A percentile compares a stretch with the other conserved stretches of the same genome.
Conservation (phyloP, 2,113 vertebrate genomes). For the Embiotoca jacksoni region DNA sequence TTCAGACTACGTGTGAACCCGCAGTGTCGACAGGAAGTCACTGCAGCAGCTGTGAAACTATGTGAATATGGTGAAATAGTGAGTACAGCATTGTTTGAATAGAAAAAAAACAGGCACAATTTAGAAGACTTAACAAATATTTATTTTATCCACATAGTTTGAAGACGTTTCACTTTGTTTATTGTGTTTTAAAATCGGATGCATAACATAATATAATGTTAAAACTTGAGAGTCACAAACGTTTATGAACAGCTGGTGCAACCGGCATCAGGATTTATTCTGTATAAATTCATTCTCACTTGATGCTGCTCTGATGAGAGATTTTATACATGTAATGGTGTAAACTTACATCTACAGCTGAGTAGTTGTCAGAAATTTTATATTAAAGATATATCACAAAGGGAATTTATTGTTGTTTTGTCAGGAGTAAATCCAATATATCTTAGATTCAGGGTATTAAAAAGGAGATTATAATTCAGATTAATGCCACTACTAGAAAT, state of each 20-base stretch:
- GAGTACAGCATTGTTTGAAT: no score
- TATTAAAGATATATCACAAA: background rate
- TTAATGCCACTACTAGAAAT: slow-evolving; percentile 7
- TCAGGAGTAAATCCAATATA: background rate
- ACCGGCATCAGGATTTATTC: background rate
- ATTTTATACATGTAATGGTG: slow-evolving; percentile 14
- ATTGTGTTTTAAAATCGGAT: background rate
- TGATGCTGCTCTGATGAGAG: slow-evolving; percentile 15
- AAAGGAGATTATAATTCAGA: slow-evolving; percentile 1
- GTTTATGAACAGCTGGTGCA: slow-evolving; percentile 32
- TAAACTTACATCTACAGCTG: background rate
- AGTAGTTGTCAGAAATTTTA: background rate
- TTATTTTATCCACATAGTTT: no score
- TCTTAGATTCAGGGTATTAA: background rate
- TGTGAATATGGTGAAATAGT: no score
- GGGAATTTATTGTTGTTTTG: background rate
- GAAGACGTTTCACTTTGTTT: no score
- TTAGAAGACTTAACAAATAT: no score
- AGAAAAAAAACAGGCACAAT: no score
- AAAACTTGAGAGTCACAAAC: background rate
- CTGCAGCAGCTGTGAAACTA: no score
- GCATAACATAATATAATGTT: background rate
- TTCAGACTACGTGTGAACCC: no score
- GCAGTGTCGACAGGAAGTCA: no score
- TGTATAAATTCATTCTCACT: background rate